A percentile compares a stretch with the other conserved stretches of the same genome.
Conservation (phyloP, 2,113 vertebrate species). For the Pholis gunnellus region DNA sequence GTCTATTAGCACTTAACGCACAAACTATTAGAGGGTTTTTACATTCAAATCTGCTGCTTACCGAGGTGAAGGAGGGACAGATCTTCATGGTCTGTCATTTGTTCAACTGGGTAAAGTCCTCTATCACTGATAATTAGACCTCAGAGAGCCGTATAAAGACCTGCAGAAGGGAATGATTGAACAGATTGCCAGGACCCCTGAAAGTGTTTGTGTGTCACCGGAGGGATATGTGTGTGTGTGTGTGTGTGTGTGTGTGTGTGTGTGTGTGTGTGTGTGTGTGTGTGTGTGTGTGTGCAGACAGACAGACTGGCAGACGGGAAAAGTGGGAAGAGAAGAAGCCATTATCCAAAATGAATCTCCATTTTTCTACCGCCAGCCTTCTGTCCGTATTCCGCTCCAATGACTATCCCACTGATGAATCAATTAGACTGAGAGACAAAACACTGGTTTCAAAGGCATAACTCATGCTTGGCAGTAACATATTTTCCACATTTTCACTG, state of each 20-base stretch:
- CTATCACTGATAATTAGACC: slow-evolving; percentile 76
- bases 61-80: slow-evolving; percentile 43
- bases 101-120: slow-evolving; percentile 59
- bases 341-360: slow-evolving; percentile 64
- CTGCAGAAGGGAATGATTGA: slow-evolving; percentile 63
- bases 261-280: slow-evolving; percentile 11
- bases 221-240: slow-evolving; percentile 1
- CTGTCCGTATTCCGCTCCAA: slow-evolving; percentile 61
- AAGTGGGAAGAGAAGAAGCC: slow-evolving; percentile 43
- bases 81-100: slow-evolving; percentile 62
- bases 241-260: slow-evolving; percentile 4
- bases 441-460: slow-evolving; percentile 57
- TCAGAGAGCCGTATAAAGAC: slow-evolving; percentile 65
- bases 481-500: slow-evolving; percentile 53
- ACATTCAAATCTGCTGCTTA: slow-evolving; percentile 57
- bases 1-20: slow-evolving; percentile 50
- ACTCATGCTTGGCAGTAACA: slow-evolving; percentile 58
- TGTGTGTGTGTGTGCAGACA: background rate
- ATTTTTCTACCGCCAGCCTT: slow-evolving; percentile 58
- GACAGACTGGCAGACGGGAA: slow-evolving; percentile 45
- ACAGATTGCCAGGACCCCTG: slow-evolving; percentile 62
- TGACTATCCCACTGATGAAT: slow-evolving; percentile 67
- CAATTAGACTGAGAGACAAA: slow-evolving; percentile 70
- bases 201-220: slow-evolving; percentile 58
- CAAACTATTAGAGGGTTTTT: slow-evolving; percentile 63